Base-by-base conservation (phyloP, 2,888 invertebrate species). In the Hydrotaea cyrtoneurina region DNA sequence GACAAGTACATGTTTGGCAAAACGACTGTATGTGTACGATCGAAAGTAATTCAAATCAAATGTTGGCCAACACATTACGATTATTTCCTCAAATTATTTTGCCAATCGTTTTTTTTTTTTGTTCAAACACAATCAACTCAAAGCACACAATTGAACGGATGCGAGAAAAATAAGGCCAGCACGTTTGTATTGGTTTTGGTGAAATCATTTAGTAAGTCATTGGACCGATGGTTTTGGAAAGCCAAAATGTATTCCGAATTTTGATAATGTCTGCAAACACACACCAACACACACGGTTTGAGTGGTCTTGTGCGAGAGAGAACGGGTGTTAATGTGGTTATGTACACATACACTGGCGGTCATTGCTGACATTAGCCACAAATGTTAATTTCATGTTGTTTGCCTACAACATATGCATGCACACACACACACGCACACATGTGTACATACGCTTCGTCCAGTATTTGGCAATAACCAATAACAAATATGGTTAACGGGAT, bases 301-400 rank as follows among this genome's bases (percentile, higher is more conserved):
- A 43, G 43, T 43, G 43, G 13, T 15, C n/a, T 3, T 8, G 5
- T 21, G 21, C 10, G n/a, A 21, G 55, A 2, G 53, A 19, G 17
- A 19, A n/a, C 19, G 53, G 13, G 59, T 36, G 26, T 55, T 74
- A 73, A 76, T 82, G 81, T 77, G 85, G 85, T 81, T 64, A 46
- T 80, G 72, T 75, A 71, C 73, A 75, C 55, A 75, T 55, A 39
- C 64, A 69, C 43, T 83, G 75, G 78, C 79, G 81, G 84, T 86
- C 50, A 72, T 69, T 81, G 80, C 76, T 76, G 79, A 72, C 78
- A 83, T 36, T 78, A 73, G 62, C 85, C 85, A 66, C 85, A 86
- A 86, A 85, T 85, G 77, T 81, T 80, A 83, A 85, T 85, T 86
- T 85, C 69, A 85, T 85, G 64, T 78, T 83, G 79, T 85, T 82